Base-by-base conservation (phyloP, 1,140 invertebrate genomes). In the Melipona quadrifasciata region DNA sequence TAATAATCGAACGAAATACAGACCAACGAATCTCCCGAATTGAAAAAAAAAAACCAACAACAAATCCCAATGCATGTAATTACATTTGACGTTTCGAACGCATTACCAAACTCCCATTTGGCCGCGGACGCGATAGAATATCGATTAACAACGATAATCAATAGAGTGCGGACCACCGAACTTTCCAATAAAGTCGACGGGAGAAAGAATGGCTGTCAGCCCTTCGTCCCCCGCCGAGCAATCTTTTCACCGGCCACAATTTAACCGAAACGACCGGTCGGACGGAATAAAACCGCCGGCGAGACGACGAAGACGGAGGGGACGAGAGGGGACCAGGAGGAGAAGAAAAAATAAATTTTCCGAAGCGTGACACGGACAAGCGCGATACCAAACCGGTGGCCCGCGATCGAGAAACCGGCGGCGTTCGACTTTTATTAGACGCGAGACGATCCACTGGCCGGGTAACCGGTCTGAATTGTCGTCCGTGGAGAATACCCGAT, bases 371-470 rank as follows among this genome's bases (percentile, higher is more conserved):
- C 80, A 80, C 65, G 58, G 67, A 61, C 61, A 58, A 65, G 55
- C 64, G 73, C 57, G 88, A 86, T 86, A 89, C 72, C 31, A 31
- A 77, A 78, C 8, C 39, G 39, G 39, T 68, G 68, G 68, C 70
- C 34, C 80, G 77, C 80, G 58, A 86, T 80, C 88, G 87, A 80
- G 84, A 84, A 81, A 55, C 64, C 78, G 72, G 61, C 24, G 27
- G 27, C 67, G 39, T 80, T 78, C 88, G 87, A 89, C 87, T 89
- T 89, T 89, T 89, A 89, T 89, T 84, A 86, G 87, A 87, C 85
- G 53, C 73, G 68, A 80, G 74, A 86, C 86, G 84, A 88, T 77
- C 74, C 78, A 80, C 86, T 64, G 53, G 84, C 81, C 76, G 76
- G 78, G 70, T 68, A 78, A 55, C 76, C 34, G 55, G 58, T 65